Evolutionary conservation across 2,888 invertebrate species (phyloP).

Genomic region (Agrypnus murinus): DNA sequence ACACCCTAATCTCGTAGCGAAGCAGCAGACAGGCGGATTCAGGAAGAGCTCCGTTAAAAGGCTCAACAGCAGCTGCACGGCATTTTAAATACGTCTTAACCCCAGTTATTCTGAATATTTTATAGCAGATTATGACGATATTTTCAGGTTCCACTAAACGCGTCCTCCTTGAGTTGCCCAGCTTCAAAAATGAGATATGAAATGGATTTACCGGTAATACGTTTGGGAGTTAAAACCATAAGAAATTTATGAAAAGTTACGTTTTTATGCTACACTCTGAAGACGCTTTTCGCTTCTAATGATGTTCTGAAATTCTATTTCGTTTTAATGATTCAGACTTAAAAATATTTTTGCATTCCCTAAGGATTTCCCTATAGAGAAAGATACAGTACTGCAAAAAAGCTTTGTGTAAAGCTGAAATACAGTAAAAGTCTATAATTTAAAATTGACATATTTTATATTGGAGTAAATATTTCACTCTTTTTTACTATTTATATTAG

Average conservation of each 20-base stretch:
- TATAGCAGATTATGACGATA: constrained; percentile 50
- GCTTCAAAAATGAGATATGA: constrained; percentile 48
- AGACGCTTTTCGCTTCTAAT: background rate
- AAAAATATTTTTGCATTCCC: no score
- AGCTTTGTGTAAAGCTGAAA: no score
- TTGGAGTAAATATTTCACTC: no score
- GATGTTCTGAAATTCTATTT: no score
- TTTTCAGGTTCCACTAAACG: constrained; percentile 46
- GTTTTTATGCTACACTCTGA: constrained; percentile 12
- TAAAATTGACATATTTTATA: no score
- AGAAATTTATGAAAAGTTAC: constrained; percentile 30
- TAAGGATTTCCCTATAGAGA: no score
- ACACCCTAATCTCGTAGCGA: constrained; percentile 46
- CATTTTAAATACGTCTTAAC: constrained; percentile 54
- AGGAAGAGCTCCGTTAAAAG: constrained; percentile 50
- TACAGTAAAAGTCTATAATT: no score
- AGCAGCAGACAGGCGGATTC: constrained; percentile 49
- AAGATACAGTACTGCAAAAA: no score
- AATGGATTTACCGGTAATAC: constrained; percentile 44
- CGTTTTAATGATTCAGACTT: no score
- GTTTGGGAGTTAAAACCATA: constrained; percentile 31
- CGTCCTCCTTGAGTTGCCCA: constrained; percentile 37
- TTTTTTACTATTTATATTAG: no score
- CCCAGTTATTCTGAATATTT: constrained; percentile 53
- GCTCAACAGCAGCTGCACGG: constrained; percentile 51